Conservation (phyloP, 2,888 invertebrate genomes). For the Spodoptera exigua region DNA sequence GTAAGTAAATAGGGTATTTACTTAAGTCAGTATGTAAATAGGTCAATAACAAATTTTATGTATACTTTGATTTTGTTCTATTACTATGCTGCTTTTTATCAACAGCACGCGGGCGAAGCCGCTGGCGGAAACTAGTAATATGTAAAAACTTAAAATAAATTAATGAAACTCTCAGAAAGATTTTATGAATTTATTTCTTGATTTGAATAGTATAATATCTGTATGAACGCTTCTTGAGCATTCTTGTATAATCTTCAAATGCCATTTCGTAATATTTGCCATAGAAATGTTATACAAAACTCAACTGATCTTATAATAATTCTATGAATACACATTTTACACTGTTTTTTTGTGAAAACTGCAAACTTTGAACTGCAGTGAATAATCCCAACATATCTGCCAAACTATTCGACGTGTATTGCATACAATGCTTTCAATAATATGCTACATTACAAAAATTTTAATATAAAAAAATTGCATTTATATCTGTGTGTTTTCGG, state of each 20-base stretch:
- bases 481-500: constrained; percentile 29
- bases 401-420: constrained; percentile 42
- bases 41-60: no score
- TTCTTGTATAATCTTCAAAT: constrained; percentile 83
- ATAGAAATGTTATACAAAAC: constrained; percentile 87
- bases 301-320: constrained; percentile 82
- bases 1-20: no score
- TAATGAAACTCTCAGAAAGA: constrained; percentile 68
- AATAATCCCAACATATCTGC: constrained; percentile 45
- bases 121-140: no score
- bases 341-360: constrained; percentile 61
- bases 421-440: constrained; percentile 43
- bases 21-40: no score
- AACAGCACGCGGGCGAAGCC: no score
- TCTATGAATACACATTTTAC: constrained; percentile 69
- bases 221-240: constrained; percentile 83
- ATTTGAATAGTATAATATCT: constrained; percentile 86
- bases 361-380: constrained; percentile 55
- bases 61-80: no score
- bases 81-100: no score
- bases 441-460: constrained; percentile 44
- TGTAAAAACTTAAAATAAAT: background rate
- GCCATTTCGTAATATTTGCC: constrained; percentile 79
- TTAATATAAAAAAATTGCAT: constrained; percentile 42
- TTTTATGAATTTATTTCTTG: constrained; percentile 84